Evolutionary conservation across 2,113 vertebrate genomes (phyloP), one percentile per base, ranked within the genome.

Genomic region (Danionella cerebrum): DNA sequence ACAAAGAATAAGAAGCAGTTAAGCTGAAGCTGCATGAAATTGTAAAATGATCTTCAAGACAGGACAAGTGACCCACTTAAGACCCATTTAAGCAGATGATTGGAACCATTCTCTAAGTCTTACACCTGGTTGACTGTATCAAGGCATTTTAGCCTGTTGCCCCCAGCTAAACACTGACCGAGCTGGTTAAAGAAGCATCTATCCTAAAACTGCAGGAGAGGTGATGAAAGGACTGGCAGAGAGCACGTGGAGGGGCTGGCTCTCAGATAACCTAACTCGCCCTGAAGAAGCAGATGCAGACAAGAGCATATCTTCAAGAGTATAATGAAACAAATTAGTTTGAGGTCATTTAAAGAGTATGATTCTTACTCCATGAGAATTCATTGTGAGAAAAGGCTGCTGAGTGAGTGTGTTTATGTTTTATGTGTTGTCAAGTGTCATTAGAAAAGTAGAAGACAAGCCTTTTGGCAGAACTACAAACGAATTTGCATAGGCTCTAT

Each of bases 401-500:
- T 53, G 2, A 12, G 51, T 18, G 33, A 41, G 42, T 48, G 45
- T 65, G 58, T 65, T 41, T 55, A 16, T 51, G 42, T 65, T 65
- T 39, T 6, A 38, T 42, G 35, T 59, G 60, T 76, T 73, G 59
- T 62, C 51, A 62, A 53, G 69, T 51, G 50, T 54, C n/a, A n/a
- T n/a, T n/a, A 33, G 9, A 33, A 33, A 65, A 75, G 76, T 81
- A 74, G 72, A 63, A 73, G 78, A 73, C 76, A 68, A 72, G 72
- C 60, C 75, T 39, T 71, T 79, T 86, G 84, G 83, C 86, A 86
- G 53, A 53, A 35, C 71, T 66, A 51, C 54, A 13, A 21, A 14
- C 35, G 76, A 66, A 76, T 90, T 90, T 90, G 89, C 88, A 88
- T 90, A 83, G 75, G 84, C 78, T 74, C 51, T 60, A 63, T 86